Evolutionary conservation across 2,113 vertebrate species (phyloP).

Genomic region (Campylomormyrus tamandua): DNA sequence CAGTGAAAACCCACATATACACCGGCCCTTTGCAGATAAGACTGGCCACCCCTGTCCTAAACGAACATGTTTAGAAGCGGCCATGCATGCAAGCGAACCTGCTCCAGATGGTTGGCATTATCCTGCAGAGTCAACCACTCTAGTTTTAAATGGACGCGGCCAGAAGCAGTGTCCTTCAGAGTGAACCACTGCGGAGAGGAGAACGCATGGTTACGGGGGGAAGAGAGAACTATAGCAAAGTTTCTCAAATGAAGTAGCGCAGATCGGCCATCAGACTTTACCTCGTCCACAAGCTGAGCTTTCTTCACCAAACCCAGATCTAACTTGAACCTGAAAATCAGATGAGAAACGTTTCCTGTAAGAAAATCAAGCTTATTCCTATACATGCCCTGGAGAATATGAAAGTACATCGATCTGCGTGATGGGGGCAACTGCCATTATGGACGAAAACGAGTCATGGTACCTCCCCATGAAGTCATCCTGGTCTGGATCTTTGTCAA

Average conservation of each 20-base stretch:
- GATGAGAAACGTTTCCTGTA: background rate
- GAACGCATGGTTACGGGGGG: background rate
- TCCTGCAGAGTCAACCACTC: conserved; percentile 75
- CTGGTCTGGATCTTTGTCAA: conserved; percentile 88
- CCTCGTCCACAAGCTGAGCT: conserved; percentile 71
- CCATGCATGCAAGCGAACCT: conserved; percentile 51
- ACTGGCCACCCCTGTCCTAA: background rate
- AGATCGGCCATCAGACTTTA: conserved; percentile 41
- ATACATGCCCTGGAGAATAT: background rate
- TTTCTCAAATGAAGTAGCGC: background rate
- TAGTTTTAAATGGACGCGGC: conserved; percentile 72
- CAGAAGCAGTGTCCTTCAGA: conserved; percentile 66
- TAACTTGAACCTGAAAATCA: conserved; percentile 67
- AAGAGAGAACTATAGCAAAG: background rate
- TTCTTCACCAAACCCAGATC: conserved; percentile 81
- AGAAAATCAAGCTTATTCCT: background rate
- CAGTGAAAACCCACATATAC: no score
- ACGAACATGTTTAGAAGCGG: background rate
- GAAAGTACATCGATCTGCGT: background rate
- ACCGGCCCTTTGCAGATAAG: no score
- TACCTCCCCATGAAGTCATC: conserved; percentile 93
- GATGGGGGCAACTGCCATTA: conserved; percentile 14
- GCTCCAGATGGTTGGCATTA: conserved; percentile 62
- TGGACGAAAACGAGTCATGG: conserved; percentile 24
- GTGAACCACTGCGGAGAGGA: conserved; percentile 69